Conservation (phyloP, 2,797 vertebrate genomes). For the Chrosomus eos region DNA sequence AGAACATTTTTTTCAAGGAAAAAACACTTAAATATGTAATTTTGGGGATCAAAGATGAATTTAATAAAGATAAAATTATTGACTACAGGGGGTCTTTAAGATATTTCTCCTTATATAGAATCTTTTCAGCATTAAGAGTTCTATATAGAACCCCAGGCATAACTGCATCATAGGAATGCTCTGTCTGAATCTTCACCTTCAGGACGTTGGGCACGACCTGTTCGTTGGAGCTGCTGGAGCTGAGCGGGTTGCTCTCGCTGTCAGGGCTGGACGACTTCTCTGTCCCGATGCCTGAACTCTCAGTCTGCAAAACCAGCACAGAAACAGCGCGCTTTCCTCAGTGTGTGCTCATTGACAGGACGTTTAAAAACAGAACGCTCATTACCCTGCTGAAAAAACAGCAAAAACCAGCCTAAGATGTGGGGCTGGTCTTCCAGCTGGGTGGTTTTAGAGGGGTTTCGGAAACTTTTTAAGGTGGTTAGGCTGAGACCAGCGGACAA, state of each 20-base stretch:
- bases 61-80: too few species aligned
- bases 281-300: conserved; percentile 58
- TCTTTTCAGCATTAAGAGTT: not conserved
- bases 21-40: too few species aligned
- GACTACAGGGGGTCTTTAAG: not conserved
- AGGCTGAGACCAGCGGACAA: not conserved
- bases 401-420: not conserved
- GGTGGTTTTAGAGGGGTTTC: not conserved
- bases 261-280: conserved; percentile 60
- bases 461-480: not conserved
- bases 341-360: not conserved
- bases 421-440: not conserved
- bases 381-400: not conserved
- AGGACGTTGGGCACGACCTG: conserved; percentile 43
- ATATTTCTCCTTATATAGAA: not conserved
- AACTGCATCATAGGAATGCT: not conserved
- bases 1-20: too few species aligned
- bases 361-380: not conserved
- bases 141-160: not conserved
- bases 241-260: not conserved
- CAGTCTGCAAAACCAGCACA: conserved; percentile 47
- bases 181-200: conserved; percentile 45
- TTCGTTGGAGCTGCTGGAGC: conserved; percentile 58
- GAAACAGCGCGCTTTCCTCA: not conserved
- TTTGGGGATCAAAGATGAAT: too few species aligned